These are phyloP conservation scores for Nicator chloris DNA, from an alignment of 2,113 vertebrate genomes.

Conservation along the genomic window DNA sequence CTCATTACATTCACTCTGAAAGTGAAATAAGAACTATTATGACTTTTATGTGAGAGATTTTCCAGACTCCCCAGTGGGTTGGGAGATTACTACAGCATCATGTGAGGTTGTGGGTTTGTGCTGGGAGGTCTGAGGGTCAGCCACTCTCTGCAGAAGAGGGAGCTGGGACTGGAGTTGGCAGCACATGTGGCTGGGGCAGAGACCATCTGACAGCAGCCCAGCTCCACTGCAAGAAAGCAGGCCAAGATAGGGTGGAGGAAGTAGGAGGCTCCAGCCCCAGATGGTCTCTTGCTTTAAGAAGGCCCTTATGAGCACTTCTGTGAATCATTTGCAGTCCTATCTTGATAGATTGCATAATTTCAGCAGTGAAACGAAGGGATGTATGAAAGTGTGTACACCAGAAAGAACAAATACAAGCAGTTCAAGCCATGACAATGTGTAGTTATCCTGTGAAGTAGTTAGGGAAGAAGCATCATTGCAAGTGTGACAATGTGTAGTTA, in stretches of 20 bases:
- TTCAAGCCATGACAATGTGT: neutral
- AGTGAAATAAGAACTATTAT: neutral
- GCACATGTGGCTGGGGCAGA: neutral
- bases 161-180: neutral
- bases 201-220: neutral
- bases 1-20: neutral
- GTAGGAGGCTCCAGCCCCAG: neutral
- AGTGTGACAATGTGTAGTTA: neutral
- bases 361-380: neutral
- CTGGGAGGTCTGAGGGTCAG: neutral
- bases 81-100: neutral
- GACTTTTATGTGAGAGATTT: neutral
- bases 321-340: neutral
- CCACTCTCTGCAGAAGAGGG: neutral
- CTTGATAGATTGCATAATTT: neutral
- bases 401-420: neutral
- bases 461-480: neutral
- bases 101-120: neutral
- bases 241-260: neutral
- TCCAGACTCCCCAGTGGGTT: neutral
- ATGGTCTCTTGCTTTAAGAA: neutral
- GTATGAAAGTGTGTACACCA: neutral
- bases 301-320: neutral
- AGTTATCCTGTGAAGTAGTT: neutral
- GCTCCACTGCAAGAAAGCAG: neutral